Evolutionary conservation across 2,797 vertebrate species (phyloP), one percentile per base, ranked within the genome.

Genomic region (Euphonia xanthogaster): DNA sequence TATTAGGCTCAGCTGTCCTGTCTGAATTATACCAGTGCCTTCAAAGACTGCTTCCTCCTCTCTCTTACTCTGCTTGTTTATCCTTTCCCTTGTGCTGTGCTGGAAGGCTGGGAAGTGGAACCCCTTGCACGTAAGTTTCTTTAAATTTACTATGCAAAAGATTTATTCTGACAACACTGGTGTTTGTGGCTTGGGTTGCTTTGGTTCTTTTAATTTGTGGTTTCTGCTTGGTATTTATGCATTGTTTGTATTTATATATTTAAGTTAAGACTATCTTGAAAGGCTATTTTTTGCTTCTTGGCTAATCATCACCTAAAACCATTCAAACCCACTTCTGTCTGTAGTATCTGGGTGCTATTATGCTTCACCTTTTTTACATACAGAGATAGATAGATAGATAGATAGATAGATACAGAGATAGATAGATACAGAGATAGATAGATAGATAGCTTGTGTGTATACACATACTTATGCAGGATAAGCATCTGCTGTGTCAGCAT

Each of bases 91-190:
- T 97, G 75, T 98, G 98, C 97, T 97, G 73, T 97, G 90, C 95
- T 94, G 94, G 97, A 98, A 99, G 99, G 98, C 98, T 97, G 99
- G 99, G 89, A 99, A 99, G 97, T 99, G 99, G 99, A 99, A 99
- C 98, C 99, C 99, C 85, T 98, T 99, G 98, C 99, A 99, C 96
- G 99, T 99, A 98, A 99, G 99, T 99, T 95, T 82, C 80, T 95
- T 91, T 44, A 77, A 14, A 16, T 67, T 60, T 86, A 48, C 48
- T 78, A 39, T 57, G 35, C 24, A 30, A 85, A 92, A 93, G 8
- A 57, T 67, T 50, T 53, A 30, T 86, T 90, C 57, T 68, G 50
- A 4, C 16, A 57, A 5, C 48, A 28, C 24, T 72, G 27, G 35
- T 89, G 28, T 48, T 93, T 67, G 31, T 65, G 30, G 5, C 70